Evolutionary conservation across 2,113 vertebrate species (phyloP), one percentile per base, ranked within the genome.

Genomic region (Rhodinocichla rosea): DNA sequence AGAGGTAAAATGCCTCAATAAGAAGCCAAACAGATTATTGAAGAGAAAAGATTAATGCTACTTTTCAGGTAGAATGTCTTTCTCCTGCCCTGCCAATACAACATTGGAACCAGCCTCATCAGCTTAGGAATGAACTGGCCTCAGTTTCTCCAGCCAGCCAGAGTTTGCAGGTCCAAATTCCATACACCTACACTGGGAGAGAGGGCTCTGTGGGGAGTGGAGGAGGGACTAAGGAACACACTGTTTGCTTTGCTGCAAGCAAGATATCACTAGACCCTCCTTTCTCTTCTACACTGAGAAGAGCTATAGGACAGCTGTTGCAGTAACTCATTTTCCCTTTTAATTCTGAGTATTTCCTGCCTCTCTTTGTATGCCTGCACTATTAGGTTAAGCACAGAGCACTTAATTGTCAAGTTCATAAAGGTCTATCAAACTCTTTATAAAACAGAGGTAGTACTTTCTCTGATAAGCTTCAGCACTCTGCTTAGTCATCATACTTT

Each of bases 391-490:
- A 87, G 65, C 45, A 78, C 0, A 2, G 13, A 62, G 10, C 44
- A 75, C 40, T 70, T 71, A 21, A 39, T 1, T 2, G 9, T 53
- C 50, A 71, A 47, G 15, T 56, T 76, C 57, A 60, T 93, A 56
- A 63, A 95, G 37, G 42, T n/a, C 42, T 49, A 40, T 75, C 52
- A 26, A 82, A 47, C 35, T 86, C 59, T 28, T 32, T 45, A 3
- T 11, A 78, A 76, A 27, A 50, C 5, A 44, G 30, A 44, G 71
- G 50, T 18, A 64, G 47, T 57, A 62, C 23, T 78, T 86, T 82
- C 95, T 83, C 95, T 94, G 90, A 92, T 97, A 98, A 50, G 93
- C 92, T 83, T 83, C 71, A 75, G 85, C 74, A 77, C 89, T 85
- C 71, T 90, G 52, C 33, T 80, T 53, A 90, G 65, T 96, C 84